Conservation (phyloP, 2,888 invertebrate species). For the Malacosoma neustria region DNA sequence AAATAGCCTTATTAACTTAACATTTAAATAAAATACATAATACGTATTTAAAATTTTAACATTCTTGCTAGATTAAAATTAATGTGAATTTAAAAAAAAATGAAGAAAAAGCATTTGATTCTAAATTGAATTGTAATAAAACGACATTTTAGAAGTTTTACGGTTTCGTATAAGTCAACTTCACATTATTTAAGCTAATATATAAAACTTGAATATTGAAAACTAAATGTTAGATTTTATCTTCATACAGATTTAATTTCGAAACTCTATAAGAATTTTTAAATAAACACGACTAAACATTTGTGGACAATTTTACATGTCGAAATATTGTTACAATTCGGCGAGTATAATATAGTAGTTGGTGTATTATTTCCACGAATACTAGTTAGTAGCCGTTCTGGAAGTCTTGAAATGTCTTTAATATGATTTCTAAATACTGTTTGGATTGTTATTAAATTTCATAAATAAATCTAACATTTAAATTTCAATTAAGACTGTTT, state of each 20-base stretch:
- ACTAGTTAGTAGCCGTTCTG: no score
- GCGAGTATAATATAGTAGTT: no score
- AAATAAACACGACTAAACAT: no score
- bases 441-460: no score
- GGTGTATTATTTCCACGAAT: no score
- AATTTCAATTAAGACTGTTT: conserved; percentile 1
- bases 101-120: conserved; percentile 67
- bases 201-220: conserved; percentile 17
- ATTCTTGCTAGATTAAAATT: conserved; percentile 58
- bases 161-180: conserved; percentile 26
- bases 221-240: no score
- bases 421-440: no score
- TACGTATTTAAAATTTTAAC: conserved; percentile 32
- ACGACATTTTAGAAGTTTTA: conserved; percentile 60
- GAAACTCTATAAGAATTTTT: no score
- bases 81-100: conserved; percentile 58
- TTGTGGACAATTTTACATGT: no score
- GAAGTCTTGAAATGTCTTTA: no score
- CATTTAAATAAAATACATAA: conserved; percentile 45
- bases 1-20: conserved; percentile 72
- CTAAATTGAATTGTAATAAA: conserved; percentile 70
- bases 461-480: conserved; percentile 3
- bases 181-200: conserved; percentile 17
- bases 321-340: no score
- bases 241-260: no score